Percentiles rank a stretch among this genome's conserved stretches.
Evolutionary conservation across 2,113 vertebrate species (phyloP).

Genomic region (Actinemys pallida): DNA sequence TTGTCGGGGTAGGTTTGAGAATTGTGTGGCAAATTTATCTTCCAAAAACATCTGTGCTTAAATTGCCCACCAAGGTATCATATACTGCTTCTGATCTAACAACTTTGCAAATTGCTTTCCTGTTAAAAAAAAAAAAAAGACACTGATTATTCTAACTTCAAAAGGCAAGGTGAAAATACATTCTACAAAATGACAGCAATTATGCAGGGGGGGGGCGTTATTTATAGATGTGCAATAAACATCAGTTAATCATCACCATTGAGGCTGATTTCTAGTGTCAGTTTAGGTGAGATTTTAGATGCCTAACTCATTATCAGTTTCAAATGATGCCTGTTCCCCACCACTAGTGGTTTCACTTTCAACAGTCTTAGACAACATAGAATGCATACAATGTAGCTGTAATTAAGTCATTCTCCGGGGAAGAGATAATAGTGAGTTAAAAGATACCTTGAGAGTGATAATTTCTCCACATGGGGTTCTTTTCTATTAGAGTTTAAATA

Average conservation of each 20-base stretch:
- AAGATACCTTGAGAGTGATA: conserved; percentile 62
- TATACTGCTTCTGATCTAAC: not conserved
- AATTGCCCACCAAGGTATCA: not conserved
- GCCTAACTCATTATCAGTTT: conserved; percentile 62
- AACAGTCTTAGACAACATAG: conserved; percentile 53
- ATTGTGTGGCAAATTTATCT: conserved; percentile 41
- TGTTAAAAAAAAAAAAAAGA: conserved; percentile 2
- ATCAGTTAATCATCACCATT: conserved; percentile 49
- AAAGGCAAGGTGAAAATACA: conserved; percentile 30
- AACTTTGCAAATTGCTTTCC: conserved; percentile 25
- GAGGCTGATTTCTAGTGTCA: conserved; percentile 41
- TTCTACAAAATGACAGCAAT: conserved; percentile 31
- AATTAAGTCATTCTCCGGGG: conserved; percentile 72
- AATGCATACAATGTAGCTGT: conserved; percentile 44
- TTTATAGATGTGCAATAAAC: conserved; percentile 53
- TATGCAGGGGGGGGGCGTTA: conserved; percentile 37
- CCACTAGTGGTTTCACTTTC: conserved; percentile 21
- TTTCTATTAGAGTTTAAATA: conserved; percentile 49
- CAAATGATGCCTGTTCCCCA: conserved; percentile 56
- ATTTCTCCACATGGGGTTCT: conserved; percentile 53
- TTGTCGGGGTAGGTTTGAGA: not conserved
- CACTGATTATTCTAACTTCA: conserved; percentile 16
- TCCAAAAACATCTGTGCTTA: conserved; percentile 22
- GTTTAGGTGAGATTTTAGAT: conserved; percentile 57
- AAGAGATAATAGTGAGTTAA: conserved; percentile 65